These are phyloP conservation scores for Diadromus collaris DNA, from an alignment of 2,888 invertebrate genomes.

Conservation along the genomic window DNA sequence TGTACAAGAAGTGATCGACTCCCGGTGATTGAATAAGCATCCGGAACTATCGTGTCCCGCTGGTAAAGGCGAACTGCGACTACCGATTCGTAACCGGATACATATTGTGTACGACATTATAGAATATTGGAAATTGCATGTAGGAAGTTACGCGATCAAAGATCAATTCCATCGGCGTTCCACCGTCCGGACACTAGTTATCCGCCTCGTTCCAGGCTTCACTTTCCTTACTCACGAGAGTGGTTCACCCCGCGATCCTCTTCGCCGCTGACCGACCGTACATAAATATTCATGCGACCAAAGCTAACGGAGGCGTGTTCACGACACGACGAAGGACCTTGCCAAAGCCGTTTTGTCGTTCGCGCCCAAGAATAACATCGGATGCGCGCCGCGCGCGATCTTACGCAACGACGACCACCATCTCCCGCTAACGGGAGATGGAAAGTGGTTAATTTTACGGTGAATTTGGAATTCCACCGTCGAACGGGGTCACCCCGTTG, in stretches of 20 bases:
- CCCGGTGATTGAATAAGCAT: conserved; percentile 49
- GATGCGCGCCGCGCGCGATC: not conserved
- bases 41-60: conserved; percentile 29
- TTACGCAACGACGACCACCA: conserved; percentile 11
- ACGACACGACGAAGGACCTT: not conserved
- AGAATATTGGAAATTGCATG: conserved; percentile 32
- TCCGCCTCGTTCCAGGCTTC: conserved; percentile 19
- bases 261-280: not conserved
- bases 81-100: conserved; percentile 32
- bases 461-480: conserved; percentile 12
- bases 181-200: conserved; percentile 32
- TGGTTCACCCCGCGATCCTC: not conserved
- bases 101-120: conserved; percentile 28
- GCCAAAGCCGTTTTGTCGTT: not conserved
- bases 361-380: not conserved
- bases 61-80: conserved; percentile 4
- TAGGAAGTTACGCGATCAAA: conserved; percentile 46
- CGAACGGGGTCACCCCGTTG: conserved; percentile 28
- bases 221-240: not conserved
- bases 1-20: conserved; percentile 32
- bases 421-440: not conserved
- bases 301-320: not conserved
- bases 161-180: not conserved
- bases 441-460: not conserved
- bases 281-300: conserved; percentile 31